These are phyloP conservation scores for Empidonax alnorum DNA, from an alignment of 2,113 vertebrate species.

Conservation along the genomic window DNA sequence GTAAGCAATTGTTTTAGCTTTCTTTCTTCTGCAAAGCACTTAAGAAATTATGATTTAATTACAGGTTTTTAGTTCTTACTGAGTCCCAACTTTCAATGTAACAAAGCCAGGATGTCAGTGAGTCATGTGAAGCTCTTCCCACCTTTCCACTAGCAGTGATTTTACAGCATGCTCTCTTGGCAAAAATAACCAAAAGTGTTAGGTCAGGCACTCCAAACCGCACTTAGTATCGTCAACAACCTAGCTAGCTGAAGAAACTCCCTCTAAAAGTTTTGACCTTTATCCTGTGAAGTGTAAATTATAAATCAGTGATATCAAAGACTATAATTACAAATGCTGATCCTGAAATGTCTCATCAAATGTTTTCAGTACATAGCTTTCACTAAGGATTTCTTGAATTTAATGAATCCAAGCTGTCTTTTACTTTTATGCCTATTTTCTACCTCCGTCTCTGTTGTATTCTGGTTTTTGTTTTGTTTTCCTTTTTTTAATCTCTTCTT, in stretches of 20 bases:
- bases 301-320: background rate
- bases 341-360: background rate
- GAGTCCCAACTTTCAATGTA: background rate
- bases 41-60: background rate
- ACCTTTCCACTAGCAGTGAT: background rate
- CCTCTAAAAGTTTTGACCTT: background rate
- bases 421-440: background rate
- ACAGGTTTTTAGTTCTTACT: background rate
- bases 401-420: background rate
- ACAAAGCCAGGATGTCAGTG: background rate
- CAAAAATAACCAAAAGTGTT: background rate
- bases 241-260: background rate
- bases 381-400: background rate
- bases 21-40: background rate
- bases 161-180: background rate
- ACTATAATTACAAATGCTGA: background rate
- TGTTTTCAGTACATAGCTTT: background rate
- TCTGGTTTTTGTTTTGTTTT: background rate
- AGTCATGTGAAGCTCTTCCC: background rate
- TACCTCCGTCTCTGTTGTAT: background rate
- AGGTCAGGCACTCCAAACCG: background rate
- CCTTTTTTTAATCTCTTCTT: background rate
- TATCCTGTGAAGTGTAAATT: background rate
- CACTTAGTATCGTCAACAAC: background rate
- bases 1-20: background rate